phyloP scores from a whole-genome alignment of 2,888 invertebrate genomes.

The Caenorhabditis doughertyi region DNA sequence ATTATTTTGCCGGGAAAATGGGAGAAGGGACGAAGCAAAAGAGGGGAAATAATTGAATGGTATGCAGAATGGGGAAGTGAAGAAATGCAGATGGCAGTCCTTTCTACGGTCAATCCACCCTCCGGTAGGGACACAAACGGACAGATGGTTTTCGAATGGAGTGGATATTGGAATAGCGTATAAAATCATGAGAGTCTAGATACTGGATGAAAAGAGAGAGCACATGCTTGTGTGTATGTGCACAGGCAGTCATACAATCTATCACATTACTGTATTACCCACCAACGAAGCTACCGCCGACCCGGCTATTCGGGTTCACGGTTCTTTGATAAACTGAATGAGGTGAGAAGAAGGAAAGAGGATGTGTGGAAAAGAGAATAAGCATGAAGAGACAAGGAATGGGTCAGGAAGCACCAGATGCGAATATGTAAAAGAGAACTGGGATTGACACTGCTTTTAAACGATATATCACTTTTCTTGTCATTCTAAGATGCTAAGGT shows the following conservation, averaged over 20 bases:
- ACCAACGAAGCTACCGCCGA: not conserved
- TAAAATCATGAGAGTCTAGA: constrained; percentile 9
- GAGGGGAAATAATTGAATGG: constrained; percentile 43
- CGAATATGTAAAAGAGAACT: too few relatives aligned
- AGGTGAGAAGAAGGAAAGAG: constrained; percentile 21
- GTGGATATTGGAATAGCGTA: constrained; percentile 42
- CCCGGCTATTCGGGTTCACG: constrained; percentile 22
- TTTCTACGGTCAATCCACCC: constrained; percentile 58
- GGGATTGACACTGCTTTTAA: too few relatives aligned
- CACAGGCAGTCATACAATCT: constrained; percentile 53
- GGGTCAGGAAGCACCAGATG: not conserved
- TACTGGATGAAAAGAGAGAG: constrained; percentile 11
- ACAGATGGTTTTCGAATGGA: constrained; percentile 64
- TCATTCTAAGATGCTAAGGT: too few relatives aligned
- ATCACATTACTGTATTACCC: constrained; percentile 61
- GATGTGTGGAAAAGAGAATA: not conserved
- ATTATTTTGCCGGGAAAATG: constrained; percentile 21
- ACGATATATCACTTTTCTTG: too few relatives aligned
- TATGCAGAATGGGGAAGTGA: constrained; percentile 47
- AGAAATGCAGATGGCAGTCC: constrained; percentile 63
- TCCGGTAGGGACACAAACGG: constrained; percentile 30
- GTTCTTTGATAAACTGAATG: constrained; percentile 33
- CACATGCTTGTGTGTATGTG: constrained; percentile 53
- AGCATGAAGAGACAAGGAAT: not conserved
- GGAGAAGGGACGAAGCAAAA: constrained; percentile 7